Evolutionary conservation across 2,797 vertebrate genomes (phyloP).

Genomic region (Cuculus canorus): DNA sequence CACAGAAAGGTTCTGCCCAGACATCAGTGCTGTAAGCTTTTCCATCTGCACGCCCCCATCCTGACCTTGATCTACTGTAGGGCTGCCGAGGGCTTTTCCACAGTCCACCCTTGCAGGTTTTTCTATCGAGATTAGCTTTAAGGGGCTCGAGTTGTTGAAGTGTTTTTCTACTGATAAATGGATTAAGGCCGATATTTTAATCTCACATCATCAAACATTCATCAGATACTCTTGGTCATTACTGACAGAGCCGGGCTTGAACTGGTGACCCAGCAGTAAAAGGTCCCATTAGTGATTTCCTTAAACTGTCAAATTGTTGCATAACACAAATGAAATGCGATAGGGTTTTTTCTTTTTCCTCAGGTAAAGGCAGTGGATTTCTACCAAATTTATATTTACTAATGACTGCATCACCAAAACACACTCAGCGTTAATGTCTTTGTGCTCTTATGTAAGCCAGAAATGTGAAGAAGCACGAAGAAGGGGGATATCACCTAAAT

Average conservation of each 20-base stretch:
- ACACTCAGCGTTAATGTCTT: not conserved
- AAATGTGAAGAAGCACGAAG: rapidly evolving
- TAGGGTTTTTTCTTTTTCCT: not conserved
- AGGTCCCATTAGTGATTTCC: conserved; percentile 67
- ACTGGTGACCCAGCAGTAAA: conserved; percentile 64
- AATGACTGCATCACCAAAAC: not conserved
- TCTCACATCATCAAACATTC: conserved; percentile 69
- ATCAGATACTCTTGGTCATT: conserved; percentile 54
- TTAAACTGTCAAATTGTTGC: conserved; percentile 43
- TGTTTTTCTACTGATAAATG: conserved; percentile 54
- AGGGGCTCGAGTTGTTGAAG: conserved; percentile 45
- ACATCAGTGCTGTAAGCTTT: not conserved
- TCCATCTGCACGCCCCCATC: conserved; percentile 34
- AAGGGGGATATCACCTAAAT: rapidly evolving
- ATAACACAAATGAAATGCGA: conserved; percentile 7
- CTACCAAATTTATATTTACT: not conserved
- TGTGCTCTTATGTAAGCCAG: rapidly evolving
- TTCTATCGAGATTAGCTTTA: not conserved
- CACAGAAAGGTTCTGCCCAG: conserved; percentile 9
- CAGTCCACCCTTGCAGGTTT: not conserved
- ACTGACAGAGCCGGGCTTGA: conserved; percentile 56
- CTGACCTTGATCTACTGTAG: conserved; percentile 1
- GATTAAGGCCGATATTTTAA: conserved; percentile 57
- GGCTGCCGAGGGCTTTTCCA: not conserved
- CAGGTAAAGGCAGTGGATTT: not conserved